phyloP scores from a whole-genome alignment of 2,113 vertebrate genomes.

The Scalopus aquaticus region DNA sequence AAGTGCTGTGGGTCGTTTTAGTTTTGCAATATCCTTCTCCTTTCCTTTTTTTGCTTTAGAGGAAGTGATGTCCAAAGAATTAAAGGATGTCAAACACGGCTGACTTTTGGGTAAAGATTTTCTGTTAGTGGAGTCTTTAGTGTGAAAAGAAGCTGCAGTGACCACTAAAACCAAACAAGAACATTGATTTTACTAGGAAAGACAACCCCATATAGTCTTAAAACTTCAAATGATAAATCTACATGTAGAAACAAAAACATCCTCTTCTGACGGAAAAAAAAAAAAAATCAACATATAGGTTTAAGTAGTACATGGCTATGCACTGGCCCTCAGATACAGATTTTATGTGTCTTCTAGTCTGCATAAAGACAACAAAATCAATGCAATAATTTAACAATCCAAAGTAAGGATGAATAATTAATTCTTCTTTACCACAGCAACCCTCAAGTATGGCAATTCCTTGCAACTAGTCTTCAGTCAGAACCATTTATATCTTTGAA shows the following conservation, averaged over 20 bases:
- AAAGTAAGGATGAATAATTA: background rate
- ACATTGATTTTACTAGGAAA: constrained; percentile 54
- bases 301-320: background rate
- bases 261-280: constrained; percentile 69
- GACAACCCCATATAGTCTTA: constrained; percentile 47
- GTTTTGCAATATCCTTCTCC: constrained; percentile 95
- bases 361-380: background rate
- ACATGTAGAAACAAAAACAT: constrained; percentile 49
- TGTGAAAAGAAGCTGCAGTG: constrained; percentile 91
- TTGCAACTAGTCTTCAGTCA: background rate
- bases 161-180: constrained; percentile 88
- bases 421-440: background rate
- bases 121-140: constrained; percentile 87
- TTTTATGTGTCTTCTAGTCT: background rate
- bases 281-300: constrained; percentile 60
- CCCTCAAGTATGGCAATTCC: background rate
- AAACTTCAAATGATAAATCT: constrained; percentile 65
- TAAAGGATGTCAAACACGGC: constrained; percentile 88
- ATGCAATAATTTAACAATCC: background rate
- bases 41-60: constrained; percentile 96
- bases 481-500: background rate
- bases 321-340: background rate
- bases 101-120: constrained; percentile 89
- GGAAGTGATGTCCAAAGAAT: constrained; percentile 93
- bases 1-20: constrained; percentile 97